A percentile compares a stretch with the other conserved stretches of the same genome.
These are phyloP conservation scores for Cheilosia soror DNA, from an alignment of 2,888 invertebrate genomes.

Conservation along the genomic window DNA sequence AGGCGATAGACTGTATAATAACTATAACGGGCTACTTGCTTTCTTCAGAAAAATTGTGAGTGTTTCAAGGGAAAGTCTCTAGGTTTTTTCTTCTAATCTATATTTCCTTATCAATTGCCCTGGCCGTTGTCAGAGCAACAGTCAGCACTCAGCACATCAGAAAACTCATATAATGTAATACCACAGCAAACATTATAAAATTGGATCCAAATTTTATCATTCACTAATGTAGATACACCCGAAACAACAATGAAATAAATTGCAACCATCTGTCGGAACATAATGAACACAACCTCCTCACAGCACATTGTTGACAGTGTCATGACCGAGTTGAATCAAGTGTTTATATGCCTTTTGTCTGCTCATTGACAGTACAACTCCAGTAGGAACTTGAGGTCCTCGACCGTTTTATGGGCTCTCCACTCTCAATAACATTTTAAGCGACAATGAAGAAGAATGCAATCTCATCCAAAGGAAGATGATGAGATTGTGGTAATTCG, in stretches of 20 bases:
- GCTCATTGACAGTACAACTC: constrained; percentile 21
- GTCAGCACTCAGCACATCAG: too few relatives aligned
- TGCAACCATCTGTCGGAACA: neutral
- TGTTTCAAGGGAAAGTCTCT: too few relatives aligned
- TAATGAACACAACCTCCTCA: neutral
- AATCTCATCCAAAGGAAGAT: constrained; percentile 32
- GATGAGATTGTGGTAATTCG: constrained; percentile 33
- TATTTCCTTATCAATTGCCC: neutral
- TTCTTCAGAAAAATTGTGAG: too few relatives aligned
- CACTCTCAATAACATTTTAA: constrained; percentile 6
- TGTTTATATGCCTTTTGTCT: constrained; percentile 32
- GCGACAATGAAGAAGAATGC: constrained; percentile 36
- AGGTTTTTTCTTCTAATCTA: too few relatives aligned
- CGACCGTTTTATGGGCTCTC: constrained; percentile 42
- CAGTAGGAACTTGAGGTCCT: constrained; percentile 12
- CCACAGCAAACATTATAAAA: neutral
- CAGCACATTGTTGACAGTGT: constrained; percentile 15
- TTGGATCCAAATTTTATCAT: neutral
- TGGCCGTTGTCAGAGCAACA: too few relatives aligned
- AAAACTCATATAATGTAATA: too few relatives aligned
- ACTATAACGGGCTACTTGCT: too few relatives aligned
- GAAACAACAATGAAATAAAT: constrained; percentile 6
- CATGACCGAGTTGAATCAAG: constrained; percentile 28
- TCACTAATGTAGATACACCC: neutral
- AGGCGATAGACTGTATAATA: too few relatives aligned